Conservation (phyloP, 1,140 invertebrate species). For the Anastrepha ludens region DNA sequence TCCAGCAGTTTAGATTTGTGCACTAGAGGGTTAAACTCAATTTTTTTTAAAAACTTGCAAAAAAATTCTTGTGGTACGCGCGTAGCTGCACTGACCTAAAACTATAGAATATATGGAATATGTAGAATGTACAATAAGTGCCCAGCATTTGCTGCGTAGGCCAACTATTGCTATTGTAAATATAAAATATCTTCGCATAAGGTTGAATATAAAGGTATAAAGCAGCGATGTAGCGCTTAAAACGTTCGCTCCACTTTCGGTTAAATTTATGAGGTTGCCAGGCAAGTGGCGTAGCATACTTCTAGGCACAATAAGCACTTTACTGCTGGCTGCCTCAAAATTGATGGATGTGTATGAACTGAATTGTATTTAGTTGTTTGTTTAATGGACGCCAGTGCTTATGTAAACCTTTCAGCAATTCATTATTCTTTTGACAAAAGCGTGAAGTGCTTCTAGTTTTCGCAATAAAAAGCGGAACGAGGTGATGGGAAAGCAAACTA, state of each 20-base stretch:
- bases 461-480: no score
- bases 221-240: background rate
- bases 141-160: background rate
- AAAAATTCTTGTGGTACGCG: background rate
- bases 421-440: no score
- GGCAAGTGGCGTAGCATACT: background rate
- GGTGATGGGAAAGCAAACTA: no score
- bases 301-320: background rate
- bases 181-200: background rate
- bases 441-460: no score
- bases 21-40: no score
- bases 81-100: conserved; percentile 14
- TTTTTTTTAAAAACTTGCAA: background rate
- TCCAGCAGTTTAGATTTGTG: no score
- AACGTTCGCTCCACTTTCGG: background rate
- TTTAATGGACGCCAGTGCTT: background rate
- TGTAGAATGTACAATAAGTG: no score
- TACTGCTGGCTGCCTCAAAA: background rate
- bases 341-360: background rate
- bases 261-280: background rate
- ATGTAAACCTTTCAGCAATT: no score
- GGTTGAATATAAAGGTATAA: background rate
- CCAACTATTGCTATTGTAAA: background rate
- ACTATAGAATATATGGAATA: background rate
- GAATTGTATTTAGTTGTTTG: background rate